Evolutionary conservation across 2,113 vertebrate species (phyloP).

Genomic region (Psittacara wagleri): DNA sequence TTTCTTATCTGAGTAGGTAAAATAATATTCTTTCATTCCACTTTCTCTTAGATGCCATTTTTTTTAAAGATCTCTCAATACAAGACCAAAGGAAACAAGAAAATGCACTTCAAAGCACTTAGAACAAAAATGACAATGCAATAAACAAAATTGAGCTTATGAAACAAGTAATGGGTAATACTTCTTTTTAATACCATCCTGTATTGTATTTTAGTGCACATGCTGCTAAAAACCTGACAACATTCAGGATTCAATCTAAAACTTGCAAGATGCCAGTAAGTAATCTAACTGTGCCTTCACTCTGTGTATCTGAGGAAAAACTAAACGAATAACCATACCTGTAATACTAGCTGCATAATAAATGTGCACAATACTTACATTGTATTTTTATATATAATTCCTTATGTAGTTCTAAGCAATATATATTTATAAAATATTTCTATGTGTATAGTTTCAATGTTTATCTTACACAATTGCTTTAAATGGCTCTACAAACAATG

Average conservation of each 20-base stretch:
- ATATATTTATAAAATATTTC: background rate
- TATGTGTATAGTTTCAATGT: background rate
- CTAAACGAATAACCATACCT: background rate
- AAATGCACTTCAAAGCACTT: background rate
- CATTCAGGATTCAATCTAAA: background rate
- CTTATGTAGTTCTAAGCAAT: background rate
- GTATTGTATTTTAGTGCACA: background rate
- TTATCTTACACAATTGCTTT: constrained; percentile 1
- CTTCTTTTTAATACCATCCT: background rate
- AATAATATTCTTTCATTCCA: background rate
- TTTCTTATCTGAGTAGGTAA: background rate
- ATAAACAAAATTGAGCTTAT: background rate
- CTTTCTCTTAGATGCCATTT: background rate
- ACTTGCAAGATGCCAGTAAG: background rate
- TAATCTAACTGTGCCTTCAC: background rate
- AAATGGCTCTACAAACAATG: constrained; percentile 28
- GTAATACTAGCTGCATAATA: background rate
- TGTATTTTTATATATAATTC: background rate
- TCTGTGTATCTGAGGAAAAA: background rate
- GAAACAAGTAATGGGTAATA: background rate
- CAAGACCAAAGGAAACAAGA: constrained; percentile 1
- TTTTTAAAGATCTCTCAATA: background rate
- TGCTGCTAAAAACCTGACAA: background rate
- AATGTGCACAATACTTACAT: background rate
- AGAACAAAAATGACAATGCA: background rate